Evolutionary conservation across 1,140 invertebrate genomes (phyloP).

Genomic region (Ladona fulva): DNA sequence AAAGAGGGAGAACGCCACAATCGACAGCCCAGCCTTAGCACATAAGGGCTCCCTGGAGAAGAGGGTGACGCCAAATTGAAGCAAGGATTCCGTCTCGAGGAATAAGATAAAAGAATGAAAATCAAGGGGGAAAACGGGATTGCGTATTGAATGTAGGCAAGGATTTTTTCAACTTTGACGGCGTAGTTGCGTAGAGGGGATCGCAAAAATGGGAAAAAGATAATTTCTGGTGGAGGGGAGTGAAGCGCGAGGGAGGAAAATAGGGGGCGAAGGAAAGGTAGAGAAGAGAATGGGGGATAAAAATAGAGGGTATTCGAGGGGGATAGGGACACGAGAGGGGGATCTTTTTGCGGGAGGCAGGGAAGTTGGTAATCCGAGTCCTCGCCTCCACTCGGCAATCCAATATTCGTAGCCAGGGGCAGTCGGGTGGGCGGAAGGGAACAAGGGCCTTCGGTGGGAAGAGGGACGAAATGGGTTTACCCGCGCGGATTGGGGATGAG

Average conservation of each 20-base stretch:
- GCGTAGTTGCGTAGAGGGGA: neutral
- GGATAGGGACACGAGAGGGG: neutral
- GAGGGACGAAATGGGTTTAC: too few species aligned
- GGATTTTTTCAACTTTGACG: neutral
- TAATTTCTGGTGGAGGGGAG: neutral
- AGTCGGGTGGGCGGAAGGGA: neutral
- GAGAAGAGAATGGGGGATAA: neutral
- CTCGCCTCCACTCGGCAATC: neutral
- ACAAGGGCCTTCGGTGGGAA: neutral
- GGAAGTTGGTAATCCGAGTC: neutral
- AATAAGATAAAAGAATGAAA: neutral
- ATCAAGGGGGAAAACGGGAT: neutral
- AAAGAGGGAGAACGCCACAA: too few species aligned
- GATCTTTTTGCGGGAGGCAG: neutral
- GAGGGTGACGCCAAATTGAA: neutral
- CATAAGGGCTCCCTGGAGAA: neutral
- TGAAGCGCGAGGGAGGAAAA: neutral
- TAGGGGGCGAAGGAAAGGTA: neutral
- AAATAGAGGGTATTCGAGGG: neutral
- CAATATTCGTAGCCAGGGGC: neutral
- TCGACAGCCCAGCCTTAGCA: too few species aligned
- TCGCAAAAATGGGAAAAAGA: neutral
- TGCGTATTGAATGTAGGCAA: neutral
- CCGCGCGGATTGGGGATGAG: too few species aligned
- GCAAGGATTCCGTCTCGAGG: neutral